A percentile compares a stretch with the other conserved stretches of the same genome.
Evolutionary conservation across 2,888 invertebrate species (phyloP).

Genomic region (Yponomeuta evonymella): DNA sequence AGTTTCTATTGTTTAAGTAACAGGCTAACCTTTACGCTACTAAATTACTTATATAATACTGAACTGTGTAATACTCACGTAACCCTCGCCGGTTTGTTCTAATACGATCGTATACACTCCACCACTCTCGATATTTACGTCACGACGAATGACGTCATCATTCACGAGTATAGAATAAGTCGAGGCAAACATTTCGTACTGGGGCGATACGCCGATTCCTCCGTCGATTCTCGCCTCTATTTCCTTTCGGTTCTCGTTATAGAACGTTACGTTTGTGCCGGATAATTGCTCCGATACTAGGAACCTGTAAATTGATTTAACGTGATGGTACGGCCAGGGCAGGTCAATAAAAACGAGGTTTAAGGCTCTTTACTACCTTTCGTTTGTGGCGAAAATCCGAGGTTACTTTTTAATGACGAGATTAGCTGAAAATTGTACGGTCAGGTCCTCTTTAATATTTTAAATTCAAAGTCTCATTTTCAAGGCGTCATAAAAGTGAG

Average conservation of each 20-base stretch:
- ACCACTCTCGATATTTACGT: conserved; percentile 40
- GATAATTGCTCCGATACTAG: conserved; percentile 33
- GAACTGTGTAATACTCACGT: conserved; percentile 3
- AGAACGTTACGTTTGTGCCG: conserved; percentile 31
- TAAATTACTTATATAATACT: neutral
- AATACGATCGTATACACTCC: conserved; percentile 48
- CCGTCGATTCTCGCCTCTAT: conserved; percentile 33
- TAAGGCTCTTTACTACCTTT: too few species aligned
- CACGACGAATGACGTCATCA: conserved; percentile 26
- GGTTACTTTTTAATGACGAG: too few species aligned
- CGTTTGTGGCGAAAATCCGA: too few species aligned
- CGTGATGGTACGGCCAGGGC: neutral
- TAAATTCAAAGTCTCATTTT: too few species aligned
- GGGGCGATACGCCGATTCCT: conserved; percentile 31
- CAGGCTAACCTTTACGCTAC: neutral
- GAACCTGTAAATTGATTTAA: conserved; percentile 29
- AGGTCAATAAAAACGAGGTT: neutral
- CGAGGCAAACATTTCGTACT: conserved; percentile 47
- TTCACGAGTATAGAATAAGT: conserved; percentile 37
- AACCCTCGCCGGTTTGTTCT: conserved; percentile 28
- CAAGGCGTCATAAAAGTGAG: too few species aligned
- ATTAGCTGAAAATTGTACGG: too few species aligned
- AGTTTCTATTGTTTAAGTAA: neutral
- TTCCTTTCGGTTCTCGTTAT: conserved; percentile 39
- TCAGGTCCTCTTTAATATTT: too few species aligned